phyloP scores from a whole-genome alignment of 2,888 invertebrate species.

The Eurytoma californica region DNA sequence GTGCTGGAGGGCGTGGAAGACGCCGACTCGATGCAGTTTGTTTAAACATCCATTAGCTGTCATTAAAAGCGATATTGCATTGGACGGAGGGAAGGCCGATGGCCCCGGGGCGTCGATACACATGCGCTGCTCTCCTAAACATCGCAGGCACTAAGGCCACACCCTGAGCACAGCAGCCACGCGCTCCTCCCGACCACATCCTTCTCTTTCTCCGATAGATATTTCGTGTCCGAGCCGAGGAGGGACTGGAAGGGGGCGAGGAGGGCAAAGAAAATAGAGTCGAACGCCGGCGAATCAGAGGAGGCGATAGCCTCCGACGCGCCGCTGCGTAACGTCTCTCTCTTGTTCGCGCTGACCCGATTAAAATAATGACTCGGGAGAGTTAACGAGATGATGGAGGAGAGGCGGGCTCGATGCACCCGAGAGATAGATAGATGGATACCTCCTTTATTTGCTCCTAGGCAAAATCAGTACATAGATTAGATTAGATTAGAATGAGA shows the following conservation, averaged over 20 bases:
- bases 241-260: background rate
- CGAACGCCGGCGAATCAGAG: background rate
- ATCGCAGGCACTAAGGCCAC: too few relatives aligned
- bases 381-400: constrained; percentile 49
- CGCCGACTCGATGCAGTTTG: too few relatives aligned
- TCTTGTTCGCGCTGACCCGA: constrained; percentile 36
- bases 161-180: too few relatives aligned
- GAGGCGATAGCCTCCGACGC: background rate
- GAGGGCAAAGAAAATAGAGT: background rate
- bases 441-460: too few relatives aligned
- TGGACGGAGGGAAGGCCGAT: too few relatives aligned
- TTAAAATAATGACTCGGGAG: constrained; percentile 44
- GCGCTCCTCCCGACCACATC: too few relatives aligned
- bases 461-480: background rate
- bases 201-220: background rate
- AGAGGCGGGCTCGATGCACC: constrained; percentile 42
- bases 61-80: too few relatives aligned
- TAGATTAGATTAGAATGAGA: too few relatives aligned
- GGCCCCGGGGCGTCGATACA: too few relatives aligned
- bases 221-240: background rate
- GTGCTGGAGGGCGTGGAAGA: too few relatives aligned
- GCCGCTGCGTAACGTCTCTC: background rate
- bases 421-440: constrained; percentile 38
- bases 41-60: too few relatives aligned
- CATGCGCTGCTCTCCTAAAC: too few relatives aligned